These are phyloP conservation scores for Cephalopachus bancanus DNA, from an alignment of 2,797 vertebrate species.

Conservation along the genomic window DNA sequence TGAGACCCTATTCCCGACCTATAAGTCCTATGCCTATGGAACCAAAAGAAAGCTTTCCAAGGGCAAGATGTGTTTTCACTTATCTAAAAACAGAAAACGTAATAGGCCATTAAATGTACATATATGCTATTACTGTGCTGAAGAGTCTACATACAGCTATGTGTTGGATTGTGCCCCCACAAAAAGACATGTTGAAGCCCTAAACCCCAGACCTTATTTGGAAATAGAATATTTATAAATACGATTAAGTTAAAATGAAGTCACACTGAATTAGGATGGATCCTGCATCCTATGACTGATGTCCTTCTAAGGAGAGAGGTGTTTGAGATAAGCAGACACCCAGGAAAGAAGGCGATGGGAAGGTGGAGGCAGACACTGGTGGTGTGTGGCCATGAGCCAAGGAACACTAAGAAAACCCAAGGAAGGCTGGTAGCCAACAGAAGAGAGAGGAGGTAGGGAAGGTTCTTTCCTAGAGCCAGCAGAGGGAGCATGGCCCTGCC, in stretches of 20 bases:
- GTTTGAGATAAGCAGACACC: neutral
- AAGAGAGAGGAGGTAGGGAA: neutral
- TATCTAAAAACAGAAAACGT: neutral
- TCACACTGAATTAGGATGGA: neutral
- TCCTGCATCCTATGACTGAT: neutral
- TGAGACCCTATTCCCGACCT: too few relatives aligned
- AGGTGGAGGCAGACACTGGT: neutral
- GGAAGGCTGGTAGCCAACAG: neutral
- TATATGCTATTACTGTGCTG: neutral
- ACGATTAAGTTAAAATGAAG: neutral
- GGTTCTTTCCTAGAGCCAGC: neutral
- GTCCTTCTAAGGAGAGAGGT: neutral
- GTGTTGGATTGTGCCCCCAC: neutral
- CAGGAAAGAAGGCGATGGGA: neutral
- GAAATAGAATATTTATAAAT: neutral
- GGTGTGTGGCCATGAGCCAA: neutral
- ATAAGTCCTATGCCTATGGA: neutral
- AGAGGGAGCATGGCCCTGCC: neutral
- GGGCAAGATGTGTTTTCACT: neutral
- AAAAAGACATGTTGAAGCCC: neutral
- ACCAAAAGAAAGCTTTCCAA: neutral
- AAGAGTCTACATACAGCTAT: neutral
- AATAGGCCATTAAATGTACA: neutral
- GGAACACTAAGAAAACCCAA: neutral
- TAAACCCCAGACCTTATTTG: neutral